Base-by-base conservation (phyloP, 2,113 vertebrate species). In the Corythoichthys intestinalis region DNA sequence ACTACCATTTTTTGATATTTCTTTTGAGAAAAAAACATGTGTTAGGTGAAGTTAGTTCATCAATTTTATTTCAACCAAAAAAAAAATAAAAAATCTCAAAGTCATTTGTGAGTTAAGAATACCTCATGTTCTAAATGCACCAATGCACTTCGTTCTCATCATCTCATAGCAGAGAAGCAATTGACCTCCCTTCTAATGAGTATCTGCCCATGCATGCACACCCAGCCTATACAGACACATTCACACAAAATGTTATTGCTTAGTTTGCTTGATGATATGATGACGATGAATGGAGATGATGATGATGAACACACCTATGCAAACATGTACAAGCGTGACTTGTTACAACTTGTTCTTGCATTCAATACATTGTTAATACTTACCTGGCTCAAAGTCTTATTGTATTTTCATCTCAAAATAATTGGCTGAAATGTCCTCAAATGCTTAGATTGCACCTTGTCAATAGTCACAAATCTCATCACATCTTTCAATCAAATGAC, bases 401-500 rank as follows among this genome's bases (percentile, higher is more conserved):
- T 9, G 8, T 9, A 71, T 71, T 74, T 56, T 41, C 71, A 39
- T 20, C 17, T 13, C n/a, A 58, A 65, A 75, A 70, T 46, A 28
- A 63, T 41, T 35, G 69, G 49, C 75, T 64, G 38, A 80, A 66
- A 73, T 68, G 71, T 65, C 71, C 75, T 78, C 70, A 73, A 48
- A 73, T 81, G 71, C 82, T 86, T 70, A 67, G 71, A 79, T 82
- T 52, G 38, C 70, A 76, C 74, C 66, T 72, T 72, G 82, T 85
- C 81, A 78, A 84, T 78, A 71, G 67, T 49, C 77, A 66, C 78
- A 84, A 87, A 82, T 83, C 77, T 83, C 81, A 78, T 73, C 65
- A 58, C 72, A 73, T 72, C 53, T 83, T 79, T 60, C 81, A 89
- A 88, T 91, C 83, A 86, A 71, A 88, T 78, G 73, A 73, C 87